A percentile compares a stretch with the other conserved stretches of the same genome.
phyloP scores from a whole-genome alignment of 2,113 vertebrate species.

The Cottus gobio region DNA sequence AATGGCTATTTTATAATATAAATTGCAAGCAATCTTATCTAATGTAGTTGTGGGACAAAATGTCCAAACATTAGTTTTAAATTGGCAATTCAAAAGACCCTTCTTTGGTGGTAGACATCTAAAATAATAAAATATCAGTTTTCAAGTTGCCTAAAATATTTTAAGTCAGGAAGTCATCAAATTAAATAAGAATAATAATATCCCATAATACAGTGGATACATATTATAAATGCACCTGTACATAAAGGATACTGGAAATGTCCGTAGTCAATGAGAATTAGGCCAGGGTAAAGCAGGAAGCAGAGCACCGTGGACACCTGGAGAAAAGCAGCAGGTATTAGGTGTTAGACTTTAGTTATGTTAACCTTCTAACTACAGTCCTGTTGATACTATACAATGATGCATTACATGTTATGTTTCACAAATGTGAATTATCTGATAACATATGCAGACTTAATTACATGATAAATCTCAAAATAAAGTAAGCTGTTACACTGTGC shows the following conservation, averaged over 20 bases:
- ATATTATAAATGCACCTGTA: not conserved
- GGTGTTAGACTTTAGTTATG: too few relatives aligned
- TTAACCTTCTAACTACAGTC: not conserved
- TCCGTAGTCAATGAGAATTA: slow-evolving; percentile 96
- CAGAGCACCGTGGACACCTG: slow-evolving; percentile 89
- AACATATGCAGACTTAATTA: not conserved
- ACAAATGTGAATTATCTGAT: not conserved
- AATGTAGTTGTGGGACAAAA: not conserved
- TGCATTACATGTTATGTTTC: not conserved
- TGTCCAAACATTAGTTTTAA: not conserved
- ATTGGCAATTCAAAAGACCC: not conserved
- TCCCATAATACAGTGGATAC: not conserved
- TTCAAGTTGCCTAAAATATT: not conserved
- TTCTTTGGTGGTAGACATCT: not conserved
- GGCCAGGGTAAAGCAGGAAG: slow-evolving; percentile 94
- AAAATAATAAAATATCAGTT: not conserved
- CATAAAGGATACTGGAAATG: slow-evolving; percentile 99
- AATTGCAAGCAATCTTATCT: not conserved
- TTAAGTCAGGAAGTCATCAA: not conserved
- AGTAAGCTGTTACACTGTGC: not conserved
- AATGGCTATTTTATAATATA: not conserved
- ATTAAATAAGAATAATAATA: not conserved
- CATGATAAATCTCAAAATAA: not conserved
- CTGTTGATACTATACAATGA: not conserved
- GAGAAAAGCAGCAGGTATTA: slow-evolving; percentile 3